These are phyloP conservation scores for Protonibea diacanthus DNA, from an alignment of 2,797 vertebrate species.

Conservation along the genomic window DNA sequence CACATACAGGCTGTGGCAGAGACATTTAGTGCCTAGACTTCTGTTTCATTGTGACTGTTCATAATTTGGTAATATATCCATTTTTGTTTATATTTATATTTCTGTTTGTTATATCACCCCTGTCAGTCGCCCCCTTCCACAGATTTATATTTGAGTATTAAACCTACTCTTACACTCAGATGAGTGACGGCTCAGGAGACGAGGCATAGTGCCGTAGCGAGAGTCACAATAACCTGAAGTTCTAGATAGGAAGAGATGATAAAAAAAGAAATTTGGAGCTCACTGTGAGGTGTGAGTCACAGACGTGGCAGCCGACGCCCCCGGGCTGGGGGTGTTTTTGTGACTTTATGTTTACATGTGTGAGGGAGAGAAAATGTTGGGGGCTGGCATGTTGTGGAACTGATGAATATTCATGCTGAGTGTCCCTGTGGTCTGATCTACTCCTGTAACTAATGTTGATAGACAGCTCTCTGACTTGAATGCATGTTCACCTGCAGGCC, in stretches of 20 bases:
- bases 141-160: not conserved
- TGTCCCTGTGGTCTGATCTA: slow-evolving; percentile 93
- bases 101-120: not conserved
- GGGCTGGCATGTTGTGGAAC: slow-evolving; percentile 85
- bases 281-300: slow-evolving; percentile 65
- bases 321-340: slow-evolving; percentile 54
- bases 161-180: not conserved
- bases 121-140: not conserved
- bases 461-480: slow-evolving; percentile 94
- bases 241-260: slow-evolving; percentile 16
- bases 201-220: not conserved
- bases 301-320: slow-evolving; percentile 47
- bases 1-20: not conserved
- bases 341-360: slow-evolving; percentile 52
- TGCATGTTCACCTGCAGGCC: slow-evolving; percentile 86
- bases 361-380: slow-evolving; percentile 42
- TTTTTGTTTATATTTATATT: not conserved
- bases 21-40: not conserved
- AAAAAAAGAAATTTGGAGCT: slow-evolving; percentile 23
- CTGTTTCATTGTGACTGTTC: not conserved
- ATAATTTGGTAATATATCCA: not conserved
- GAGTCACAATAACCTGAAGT: slow-evolving; percentile 21
- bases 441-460: slow-evolving; percentile 90
- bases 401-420: slow-evolving; percentile 98
- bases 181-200: not conserved